Conservation (phyloP, 1,140 invertebrate species). For the Tyrophagus putrescentiae region DNA sequence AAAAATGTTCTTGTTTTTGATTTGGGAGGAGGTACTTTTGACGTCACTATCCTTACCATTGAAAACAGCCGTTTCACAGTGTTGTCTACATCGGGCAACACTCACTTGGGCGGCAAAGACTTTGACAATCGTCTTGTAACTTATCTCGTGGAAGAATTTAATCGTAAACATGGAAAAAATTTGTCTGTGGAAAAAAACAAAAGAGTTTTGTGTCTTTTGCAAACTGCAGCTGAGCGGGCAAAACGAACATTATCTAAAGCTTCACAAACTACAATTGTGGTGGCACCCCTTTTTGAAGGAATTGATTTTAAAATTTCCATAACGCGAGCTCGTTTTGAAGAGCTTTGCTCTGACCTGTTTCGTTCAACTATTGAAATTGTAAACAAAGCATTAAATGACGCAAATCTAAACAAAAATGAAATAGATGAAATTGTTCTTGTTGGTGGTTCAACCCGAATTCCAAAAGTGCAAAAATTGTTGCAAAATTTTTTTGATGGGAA, state of each 20-base stretch:
- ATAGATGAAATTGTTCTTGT: conserved; percentile 94
- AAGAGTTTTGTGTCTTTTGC: conserved; percentile 29
- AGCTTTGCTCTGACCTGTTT: conserved; percentile 77
- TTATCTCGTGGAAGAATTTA: conserved; percentile 91
- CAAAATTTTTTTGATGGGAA: conserved; percentile 70
- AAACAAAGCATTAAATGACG: conserved; percentile 33
- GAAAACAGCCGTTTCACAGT: conserved; percentile 88
- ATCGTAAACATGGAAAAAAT: conserved; percentile 92
- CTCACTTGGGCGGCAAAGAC: conserved; percentile 93
- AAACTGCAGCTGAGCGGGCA: conserved; percentile 50
- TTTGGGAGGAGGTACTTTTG: conserved; percentile 91
- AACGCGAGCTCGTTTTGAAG: conserved; percentile 82
- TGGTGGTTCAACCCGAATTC: conserved; percentile 95
- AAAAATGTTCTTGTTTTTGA: conserved; percentile 57
- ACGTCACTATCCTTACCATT: conserved; percentile 86
- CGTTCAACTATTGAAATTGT: conserved; percentile 33
- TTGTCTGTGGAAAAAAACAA: conserved; percentile 47
- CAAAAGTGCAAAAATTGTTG: conserved; percentile 77
- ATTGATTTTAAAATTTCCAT: conserved; percentile 92
- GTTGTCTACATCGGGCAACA: conserved; percentile 90
- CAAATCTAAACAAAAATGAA: conserved; percentile 35
- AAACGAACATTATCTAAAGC: conserved; percentile 80
- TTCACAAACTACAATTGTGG: conserved; percentile 55
- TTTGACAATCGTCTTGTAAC: conserved; percentile 91
- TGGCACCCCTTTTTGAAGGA: conserved; percentile 38